phyloP scores from a whole-genome alignment of 2,113 vertebrate genomes.

The Phocoena sinus region DNA sequence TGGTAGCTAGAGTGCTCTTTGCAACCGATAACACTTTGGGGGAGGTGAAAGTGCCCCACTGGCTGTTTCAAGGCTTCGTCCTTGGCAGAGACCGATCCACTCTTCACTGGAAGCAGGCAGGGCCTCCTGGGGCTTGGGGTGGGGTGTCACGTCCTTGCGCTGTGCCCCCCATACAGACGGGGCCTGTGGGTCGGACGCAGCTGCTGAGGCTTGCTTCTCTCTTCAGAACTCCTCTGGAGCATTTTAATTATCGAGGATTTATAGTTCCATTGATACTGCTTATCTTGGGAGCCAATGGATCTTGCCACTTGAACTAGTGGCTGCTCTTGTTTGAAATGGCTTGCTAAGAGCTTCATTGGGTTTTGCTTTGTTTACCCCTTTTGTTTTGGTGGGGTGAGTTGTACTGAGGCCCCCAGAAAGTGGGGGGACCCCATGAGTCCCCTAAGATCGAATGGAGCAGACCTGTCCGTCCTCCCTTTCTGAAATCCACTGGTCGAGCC shows the following conservation, averaged over 20 bases:
- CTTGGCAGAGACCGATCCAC: not conserved
- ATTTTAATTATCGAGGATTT: not conserved
- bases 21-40: not conserved
- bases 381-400: not conserved
- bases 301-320: not conserved
- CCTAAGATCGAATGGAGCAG: not conserved
- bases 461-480: not conserved
- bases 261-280: not conserved
- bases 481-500: not conserved
- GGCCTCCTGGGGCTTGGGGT: not conserved
- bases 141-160: not conserved
- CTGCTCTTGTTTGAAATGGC: not conserved
- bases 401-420: not conserved
- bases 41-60: not conserved
- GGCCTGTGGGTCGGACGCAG: not conserved
- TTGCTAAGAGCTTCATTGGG: not conserved
- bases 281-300: not conserved
- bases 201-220: not conserved
- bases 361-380: not conserved
- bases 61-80: not conserved
- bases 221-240: not conserved
- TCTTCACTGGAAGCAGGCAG: not conserved
- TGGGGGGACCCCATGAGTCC: not conserved
- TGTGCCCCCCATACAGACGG: accelerated
- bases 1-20: not conserved